A percentile compares a stretch with the other conserved stretches of the same genome.
Conservation (phyloP, 2,113 vertebrate species). For the Casuarius casuarius region DNA sequence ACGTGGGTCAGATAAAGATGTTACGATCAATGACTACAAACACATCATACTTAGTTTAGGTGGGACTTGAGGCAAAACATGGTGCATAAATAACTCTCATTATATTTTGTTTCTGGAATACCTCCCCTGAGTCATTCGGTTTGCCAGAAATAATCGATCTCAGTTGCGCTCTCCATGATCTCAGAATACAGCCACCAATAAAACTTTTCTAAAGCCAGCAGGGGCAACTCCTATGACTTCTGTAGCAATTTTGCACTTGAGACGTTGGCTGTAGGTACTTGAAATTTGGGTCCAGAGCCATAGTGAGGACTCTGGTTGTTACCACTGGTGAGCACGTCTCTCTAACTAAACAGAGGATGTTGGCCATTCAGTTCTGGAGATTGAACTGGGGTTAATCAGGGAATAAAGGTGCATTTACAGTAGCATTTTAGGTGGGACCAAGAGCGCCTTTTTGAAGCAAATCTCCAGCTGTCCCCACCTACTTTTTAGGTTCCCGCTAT, state of each 20-base stretch:
- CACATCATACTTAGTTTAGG: not conserved
- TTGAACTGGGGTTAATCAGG: not conserved
- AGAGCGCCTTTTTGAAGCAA: not conserved
- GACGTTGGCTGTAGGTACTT: not conserved
- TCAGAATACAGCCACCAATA: not conserved
- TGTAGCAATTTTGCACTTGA: not conserved
- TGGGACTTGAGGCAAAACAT: not conserved
- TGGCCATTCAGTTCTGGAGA: not conserved
- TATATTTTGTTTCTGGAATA: not conserved
- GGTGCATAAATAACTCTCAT: not conserved
- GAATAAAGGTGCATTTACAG: not conserved
- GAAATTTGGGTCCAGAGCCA: not conserved
- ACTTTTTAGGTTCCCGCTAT: not conserved
- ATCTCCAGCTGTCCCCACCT: not conserved
- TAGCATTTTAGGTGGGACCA: not conserved
- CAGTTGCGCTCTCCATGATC: not conserved
- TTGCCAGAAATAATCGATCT: not conserved
- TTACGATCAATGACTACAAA: not conserved
- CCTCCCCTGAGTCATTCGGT: not conserved
- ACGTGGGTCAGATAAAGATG: rapidly evolving
- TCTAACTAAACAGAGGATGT: rapidly evolving
- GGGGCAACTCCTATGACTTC: not conserved
- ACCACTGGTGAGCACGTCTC: not conserved
- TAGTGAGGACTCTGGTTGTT: not conserved
- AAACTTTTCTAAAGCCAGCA: not conserved